Evolutionary conservation across 1,140 invertebrate genomes (phyloP).

Genomic region (Vanessa tameamea): DNA sequence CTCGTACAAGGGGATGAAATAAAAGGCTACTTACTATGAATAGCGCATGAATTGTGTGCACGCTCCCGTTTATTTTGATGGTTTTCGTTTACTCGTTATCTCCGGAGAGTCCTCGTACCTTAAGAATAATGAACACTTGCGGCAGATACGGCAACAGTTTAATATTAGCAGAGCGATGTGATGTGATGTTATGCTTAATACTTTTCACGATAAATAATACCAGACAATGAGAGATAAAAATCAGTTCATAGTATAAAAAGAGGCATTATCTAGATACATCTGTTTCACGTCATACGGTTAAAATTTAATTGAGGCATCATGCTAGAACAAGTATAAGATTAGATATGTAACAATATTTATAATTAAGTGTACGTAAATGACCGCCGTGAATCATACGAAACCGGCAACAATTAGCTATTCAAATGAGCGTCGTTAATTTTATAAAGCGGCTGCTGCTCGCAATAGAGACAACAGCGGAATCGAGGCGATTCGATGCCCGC

Average conservation of each 20-base stretch:
- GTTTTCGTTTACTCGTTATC: not conserved
- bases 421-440: constrained; percentile 27
- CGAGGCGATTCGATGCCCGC: not conserved
- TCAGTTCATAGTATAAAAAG: constrained; percentile 24
- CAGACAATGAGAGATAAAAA: constrained; percentile 25
- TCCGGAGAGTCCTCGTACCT: not conserved
- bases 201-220: constrained; percentile 13
- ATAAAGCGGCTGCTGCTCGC: constrained; percentile 10
- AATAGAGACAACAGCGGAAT: not conserved
- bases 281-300: constrained; percentile 26
- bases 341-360: constrained; percentile 37
- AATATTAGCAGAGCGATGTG: not conserved
- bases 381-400: constrained; percentile 23
- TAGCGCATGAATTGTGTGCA: constrained; percentile 28
- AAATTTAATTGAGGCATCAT: constrained; percentile 35
- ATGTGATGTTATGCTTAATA: not conserved
- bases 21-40: constrained; percentile 32
- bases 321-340: constrained; percentile 28
- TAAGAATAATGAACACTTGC: no score
- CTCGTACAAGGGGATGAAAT: constrained; percentile 27
- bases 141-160: not conserved
- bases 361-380: constrained; percentile 39
- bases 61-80: constrained; percentile 4
- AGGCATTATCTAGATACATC: constrained; percentile 35
- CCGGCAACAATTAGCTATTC: constrained; percentile 35